Base-by-base conservation (phyloP, 2,113 vertebrate genomes). In the Peromyscus leucopus region DNA sequence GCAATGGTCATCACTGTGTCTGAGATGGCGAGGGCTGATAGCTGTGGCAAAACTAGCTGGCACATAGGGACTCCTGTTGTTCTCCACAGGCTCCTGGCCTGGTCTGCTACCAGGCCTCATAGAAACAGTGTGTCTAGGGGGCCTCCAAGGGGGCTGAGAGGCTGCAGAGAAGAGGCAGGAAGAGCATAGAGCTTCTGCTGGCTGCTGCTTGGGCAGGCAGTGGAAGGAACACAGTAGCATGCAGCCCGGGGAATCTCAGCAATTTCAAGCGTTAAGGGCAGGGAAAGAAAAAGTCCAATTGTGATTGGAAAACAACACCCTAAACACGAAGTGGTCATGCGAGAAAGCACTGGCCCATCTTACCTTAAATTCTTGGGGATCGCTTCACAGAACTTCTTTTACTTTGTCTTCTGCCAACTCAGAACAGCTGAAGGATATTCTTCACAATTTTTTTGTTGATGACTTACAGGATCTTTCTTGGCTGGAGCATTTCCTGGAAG, bases 401-500 rank as follows among this genome's bases (percentile, higher is more conserved):
- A 61, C 59, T 61, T 61, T 19, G 59, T 61, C 19, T 61, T 61
- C 59, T 21, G 3, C 59, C 59, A 61, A 61, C 59, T 61, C 59
- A 21, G 59, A 61, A 61, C 15, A 61, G 59, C 3, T 19, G 15
- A 61, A 61, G 59, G 59, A 5, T 21, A 19, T 61, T 61, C 48
- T 51, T 51, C 48, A 51, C 48, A 51, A 48, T 48, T 4, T 51
- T 10, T 51, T 10, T 51, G 48, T 6, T 99, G 90, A 99, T 99
- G 86, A 99, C 99, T 97, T 99, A 99, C n/a, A 99, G 98, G 97
- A 99, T 99, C 97, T 99, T 99, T 98, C 99, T 99, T 98, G 99
- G 99, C 98, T 99, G 99, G 67, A 99, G 98, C 99, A 99, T 99
- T 98, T 99, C 99, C 99, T 99, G 0, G 48, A 48, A 48, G 48